Evolutionary conservation across 2,888 invertebrate genomes (phyloP).

Genomic region (Molanna angustata): DNA sequence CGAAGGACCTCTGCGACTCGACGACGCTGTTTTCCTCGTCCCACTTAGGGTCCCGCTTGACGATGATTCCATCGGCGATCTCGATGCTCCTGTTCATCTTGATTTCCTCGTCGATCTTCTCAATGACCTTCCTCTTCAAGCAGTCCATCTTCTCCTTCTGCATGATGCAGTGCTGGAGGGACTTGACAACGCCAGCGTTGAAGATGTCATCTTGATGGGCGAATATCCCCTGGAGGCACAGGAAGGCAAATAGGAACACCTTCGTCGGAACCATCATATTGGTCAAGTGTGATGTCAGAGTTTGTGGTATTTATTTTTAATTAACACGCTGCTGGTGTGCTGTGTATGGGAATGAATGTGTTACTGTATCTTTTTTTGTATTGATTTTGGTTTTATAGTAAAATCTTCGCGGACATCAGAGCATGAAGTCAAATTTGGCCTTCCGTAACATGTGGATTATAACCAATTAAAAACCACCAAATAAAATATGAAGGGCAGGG

Average conservation of each 20-base stretch:
- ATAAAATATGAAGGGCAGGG: not conserved
- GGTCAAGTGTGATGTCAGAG: not conserved
- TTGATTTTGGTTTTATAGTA: conserved; percentile 24
- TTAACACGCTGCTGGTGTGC: too few species aligned
- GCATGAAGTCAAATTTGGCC: conserved; percentile 25
- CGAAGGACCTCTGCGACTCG: conserved; percentile 15
- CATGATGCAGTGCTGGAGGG: conserved; percentile 38
- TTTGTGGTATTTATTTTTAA: not conserved
- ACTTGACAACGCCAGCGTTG: conserved; percentile 18
- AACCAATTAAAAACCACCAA: not conserved
- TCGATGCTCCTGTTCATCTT: conserved; percentile 24
- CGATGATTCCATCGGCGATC: conserved; percentile 16
- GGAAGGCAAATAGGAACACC: conserved; percentile 6
- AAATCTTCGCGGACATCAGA: conserved; percentile 25
- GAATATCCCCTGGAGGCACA: not conserved
- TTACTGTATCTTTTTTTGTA: conserved; percentile 14
- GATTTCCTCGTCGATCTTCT: conserved; percentile 25
- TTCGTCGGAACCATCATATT: not conserved
- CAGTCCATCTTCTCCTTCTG: conserved; percentile 38
- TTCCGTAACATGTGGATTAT: conserved; percentile 1
- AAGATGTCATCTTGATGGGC: conserved; percentile 1
- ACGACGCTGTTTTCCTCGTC: conserved; percentile 12
- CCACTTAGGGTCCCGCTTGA: conserved; percentile 27
- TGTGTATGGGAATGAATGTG: conserved; percentile 4
- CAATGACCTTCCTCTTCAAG: conserved; percentile 26